Percentiles rank a stretch among this genome's conserved stretches.
Evolutionary conservation across 1,140 invertebrate species (phyloP).

Genomic region (Lerema accius): DNA sequence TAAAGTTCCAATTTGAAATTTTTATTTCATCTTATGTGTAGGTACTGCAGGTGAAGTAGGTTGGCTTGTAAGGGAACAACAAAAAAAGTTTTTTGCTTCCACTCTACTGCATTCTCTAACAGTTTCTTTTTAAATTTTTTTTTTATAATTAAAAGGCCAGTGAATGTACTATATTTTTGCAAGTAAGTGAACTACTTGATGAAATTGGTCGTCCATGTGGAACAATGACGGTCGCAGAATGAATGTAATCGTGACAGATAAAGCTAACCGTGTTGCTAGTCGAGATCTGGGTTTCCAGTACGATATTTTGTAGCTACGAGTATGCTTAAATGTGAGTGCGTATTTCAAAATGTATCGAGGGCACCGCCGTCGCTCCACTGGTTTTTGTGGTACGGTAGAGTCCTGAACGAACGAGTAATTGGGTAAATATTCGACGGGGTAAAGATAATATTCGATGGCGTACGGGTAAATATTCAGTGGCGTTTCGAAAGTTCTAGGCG

Average conservation of each 20-base stretch:
- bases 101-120: no score
- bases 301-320: conserved; percentile 68
- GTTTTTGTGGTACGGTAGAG: conserved; percentile 34
- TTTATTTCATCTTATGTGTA: no score
- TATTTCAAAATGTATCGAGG: conserved; percentile 69
- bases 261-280: conserved; percentile 64
- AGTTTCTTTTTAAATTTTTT: no score
- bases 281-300: conserved; percentile 74
- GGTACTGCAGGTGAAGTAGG: no score
- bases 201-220: neutral
- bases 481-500: no score
- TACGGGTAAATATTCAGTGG: no score
- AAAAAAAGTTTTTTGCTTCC: no score
- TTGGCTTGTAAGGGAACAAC: no score
- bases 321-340: conserved; percentile 53
- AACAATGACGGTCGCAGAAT: conserved; percentile 3
- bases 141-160: no score
- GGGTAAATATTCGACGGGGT: neutral
- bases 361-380: conserved; percentile 37
- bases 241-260: conserved; percentile 58
- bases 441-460: no score
- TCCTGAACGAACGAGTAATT: neutral
- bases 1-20: no score
- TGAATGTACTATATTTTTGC: neutral
- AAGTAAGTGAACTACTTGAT: neutral